These are phyloP conservation scores for Bombylius discolor DNA, from an alignment of 2,888 invertebrate genomes.

Conservation along the genomic window DNA sequence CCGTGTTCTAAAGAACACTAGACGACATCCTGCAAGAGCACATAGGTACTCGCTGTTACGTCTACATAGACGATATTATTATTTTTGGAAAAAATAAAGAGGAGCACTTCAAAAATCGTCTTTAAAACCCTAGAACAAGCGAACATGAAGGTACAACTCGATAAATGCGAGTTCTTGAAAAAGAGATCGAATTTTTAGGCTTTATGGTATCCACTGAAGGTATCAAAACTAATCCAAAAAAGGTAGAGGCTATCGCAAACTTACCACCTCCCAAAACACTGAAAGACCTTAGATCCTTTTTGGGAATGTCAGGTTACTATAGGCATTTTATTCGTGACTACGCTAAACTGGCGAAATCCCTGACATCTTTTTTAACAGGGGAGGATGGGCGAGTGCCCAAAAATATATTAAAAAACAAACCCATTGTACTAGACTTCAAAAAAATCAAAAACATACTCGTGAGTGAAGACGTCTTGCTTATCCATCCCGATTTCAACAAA, in stretches of 20 bases:
- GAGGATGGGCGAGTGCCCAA: too few relatives aligned
- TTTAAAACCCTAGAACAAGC: slow-evolving; percentile 5
- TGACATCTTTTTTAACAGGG: too few relatives aligned
- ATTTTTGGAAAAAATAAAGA: slow-evolving; percentile 7
- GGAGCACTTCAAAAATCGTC: slow-evolving; percentile 3
- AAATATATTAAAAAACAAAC: too few relatives aligned
- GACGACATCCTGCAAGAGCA: slow-evolving; percentile 6
- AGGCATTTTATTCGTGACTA: too few relatives aligned
- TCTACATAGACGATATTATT: slow-evolving; percentile 9
- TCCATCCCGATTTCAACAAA: neutral
- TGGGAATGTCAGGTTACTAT: too few relatives aligned
- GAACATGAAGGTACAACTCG: slow-evolving; percentile 8
- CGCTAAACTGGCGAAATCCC: too few relatives aligned
- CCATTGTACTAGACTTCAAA: too few relatives aligned
- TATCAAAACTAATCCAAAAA: slow-evolving; percentile 19
- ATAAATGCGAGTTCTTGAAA: slow-evolving; percentile 20
- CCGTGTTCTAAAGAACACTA: slow-evolving; percentile 7
- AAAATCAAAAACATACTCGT: too few relatives aligned
- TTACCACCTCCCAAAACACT: slow-evolving; percentile 13
- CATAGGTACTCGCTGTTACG: slow-evolving; percentile 7
- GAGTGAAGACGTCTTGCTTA: neutral
- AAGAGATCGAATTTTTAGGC: slow-evolving; percentile 23
- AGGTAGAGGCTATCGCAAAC: slow-evolving; percentile 14
- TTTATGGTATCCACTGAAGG: slow-evolving; percentile 19
- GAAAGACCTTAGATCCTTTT: slow-evolving; percentile 14